Percentiles rank a stretch among this genome's conserved stretches.
phyloP scores from a whole-genome alignment of 2,888 invertebrate species.

The Eupeodes luniger region DNA sequence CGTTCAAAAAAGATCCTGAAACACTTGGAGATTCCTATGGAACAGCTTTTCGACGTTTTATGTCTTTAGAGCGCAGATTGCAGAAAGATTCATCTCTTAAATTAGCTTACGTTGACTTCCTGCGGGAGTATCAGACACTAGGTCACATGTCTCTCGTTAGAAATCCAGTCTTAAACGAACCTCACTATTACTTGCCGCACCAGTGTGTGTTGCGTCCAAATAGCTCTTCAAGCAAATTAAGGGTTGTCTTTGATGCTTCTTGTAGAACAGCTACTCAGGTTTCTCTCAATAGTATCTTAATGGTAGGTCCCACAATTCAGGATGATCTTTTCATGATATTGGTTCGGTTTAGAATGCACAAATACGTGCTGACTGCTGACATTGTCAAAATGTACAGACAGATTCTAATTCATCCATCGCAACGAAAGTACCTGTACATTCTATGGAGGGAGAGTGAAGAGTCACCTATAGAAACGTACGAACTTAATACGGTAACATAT shows the following conservation, averaged over 20 bases:
- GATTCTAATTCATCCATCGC: constrained; percentile 49
- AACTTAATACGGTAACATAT: constrained; percentile 69
- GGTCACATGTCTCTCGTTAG: background rate
- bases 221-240: constrained; percentile 34
- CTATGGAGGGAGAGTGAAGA: constrained; percentile 59
- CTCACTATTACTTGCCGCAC: constrained; percentile 68
- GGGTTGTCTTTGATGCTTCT: no score
- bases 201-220: constrained; percentile 66
- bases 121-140: background rate
- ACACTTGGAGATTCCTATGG: constrained; percentile 1
- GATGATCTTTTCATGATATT: constrained; percentile 52
- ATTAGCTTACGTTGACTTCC: background rate
- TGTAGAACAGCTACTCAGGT: constrained; percentile 48
- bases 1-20: background rate
- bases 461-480: constrained; percentile 52
- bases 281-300: constrained; percentile 67
- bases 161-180: constrained; percentile 6
- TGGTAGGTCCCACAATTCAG: constrained; percentile 69
- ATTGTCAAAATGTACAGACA: constrained; percentile 75
- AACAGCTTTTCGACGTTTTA: constrained; percentile 34
- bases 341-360: constrained; percentile 58
- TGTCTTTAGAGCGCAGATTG: constrained; percentile 54
- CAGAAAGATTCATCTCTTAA: constrained; percentile 42
- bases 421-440: constrained; percentile 67
- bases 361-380: constrained; percentile 62